These are phyloP conservation scores for Aplodontia rufa DNA, from an alignment of 2,113 vertebrate genomes.

Conservation along the genomic window DNA sequence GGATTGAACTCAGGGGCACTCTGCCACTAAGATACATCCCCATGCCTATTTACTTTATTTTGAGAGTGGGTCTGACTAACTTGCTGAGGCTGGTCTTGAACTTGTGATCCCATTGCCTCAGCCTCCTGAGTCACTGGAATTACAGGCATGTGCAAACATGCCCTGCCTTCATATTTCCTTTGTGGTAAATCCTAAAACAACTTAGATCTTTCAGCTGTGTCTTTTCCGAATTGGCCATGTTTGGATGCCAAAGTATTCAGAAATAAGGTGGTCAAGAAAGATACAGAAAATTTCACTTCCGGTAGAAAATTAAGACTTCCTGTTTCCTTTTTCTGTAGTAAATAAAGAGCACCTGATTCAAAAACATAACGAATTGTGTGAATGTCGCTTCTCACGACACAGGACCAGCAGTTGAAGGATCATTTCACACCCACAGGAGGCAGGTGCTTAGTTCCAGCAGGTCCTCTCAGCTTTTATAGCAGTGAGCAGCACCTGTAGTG, in stretches of 20 bases:
- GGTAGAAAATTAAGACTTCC: background rate
- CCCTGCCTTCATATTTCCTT: background rate
- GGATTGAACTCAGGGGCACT: no score
- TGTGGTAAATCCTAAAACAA: slow-evolving; percentile 12
- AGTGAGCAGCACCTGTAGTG: accelerated
- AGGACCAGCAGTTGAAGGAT: background rate
- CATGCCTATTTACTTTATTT: no score
- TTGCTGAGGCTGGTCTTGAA: no score
- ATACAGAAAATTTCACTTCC: background rate
- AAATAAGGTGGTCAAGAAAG: background rate
- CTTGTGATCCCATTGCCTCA: no score
- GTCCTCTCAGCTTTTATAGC: background rate
- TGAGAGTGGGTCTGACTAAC: no score
- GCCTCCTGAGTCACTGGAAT: no score
- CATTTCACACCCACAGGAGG: background rate
- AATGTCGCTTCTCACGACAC: background rate
- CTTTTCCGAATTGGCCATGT: background rate
- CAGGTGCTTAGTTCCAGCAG: background rate
- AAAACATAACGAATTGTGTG: background rate
- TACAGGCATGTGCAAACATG: no score
- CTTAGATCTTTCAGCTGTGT: background rate
- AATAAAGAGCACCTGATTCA: background rate
- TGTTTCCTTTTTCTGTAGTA: background rate
- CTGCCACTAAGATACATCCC: no score
- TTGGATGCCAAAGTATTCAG: background rate